Base-by-base conservation (phyloP, 2,888 invertebrate genomes). In the Eilema caniola region DNA sequence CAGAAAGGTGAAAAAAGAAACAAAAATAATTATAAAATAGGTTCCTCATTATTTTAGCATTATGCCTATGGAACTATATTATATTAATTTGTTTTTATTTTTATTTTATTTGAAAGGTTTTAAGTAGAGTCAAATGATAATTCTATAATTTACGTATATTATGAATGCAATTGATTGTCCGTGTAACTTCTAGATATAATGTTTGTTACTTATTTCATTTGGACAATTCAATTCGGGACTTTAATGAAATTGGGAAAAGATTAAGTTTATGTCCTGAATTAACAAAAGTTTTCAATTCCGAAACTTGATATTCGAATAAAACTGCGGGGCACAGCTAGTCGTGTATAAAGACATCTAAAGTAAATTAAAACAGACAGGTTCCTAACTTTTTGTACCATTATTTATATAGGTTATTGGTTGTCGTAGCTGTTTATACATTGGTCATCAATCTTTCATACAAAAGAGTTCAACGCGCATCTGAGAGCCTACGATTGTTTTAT, bases 381-480 rank as follows among this genome's bases (percentile, higher is more conserved):
- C 5, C 5, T 25, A 24, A 28, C 59, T 25, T 59, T 59, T 28
- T 12, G 14, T 59, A 20, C 59, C 28, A 56, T 20, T 33, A 33
- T 37, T 61, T 12, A 23, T 61, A 61, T 16, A 23, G 20, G 41
- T 53, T 23, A 67, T 53, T 23, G 71, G 62, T 31, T 31, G 68
- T 59, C 12, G 47, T 66, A 76, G 64, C 0, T 57, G 14, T 3
- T 37, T 70, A 20, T 16, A 56, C 31, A n/a, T 59, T 31, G 33
- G 28, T 8, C 57, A 16, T 25, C 61, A 41, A 60, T 25, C 69
- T 62, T 70, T 68, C 70, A 53, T 79, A 85, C 77, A 82, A 82
- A 86, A 90, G 91, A 91, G 87, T 88, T 92, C 86, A 91, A 91
- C 90, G 91, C 87, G 91, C 88, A 85, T 37, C 16, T 24, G 33